Evolutionary conservation across 2,888 invertebrate genomes (phyloP), one percentile per base, ranked within the genome.

Genomic region (Xanthorhoe designata): DNA sequence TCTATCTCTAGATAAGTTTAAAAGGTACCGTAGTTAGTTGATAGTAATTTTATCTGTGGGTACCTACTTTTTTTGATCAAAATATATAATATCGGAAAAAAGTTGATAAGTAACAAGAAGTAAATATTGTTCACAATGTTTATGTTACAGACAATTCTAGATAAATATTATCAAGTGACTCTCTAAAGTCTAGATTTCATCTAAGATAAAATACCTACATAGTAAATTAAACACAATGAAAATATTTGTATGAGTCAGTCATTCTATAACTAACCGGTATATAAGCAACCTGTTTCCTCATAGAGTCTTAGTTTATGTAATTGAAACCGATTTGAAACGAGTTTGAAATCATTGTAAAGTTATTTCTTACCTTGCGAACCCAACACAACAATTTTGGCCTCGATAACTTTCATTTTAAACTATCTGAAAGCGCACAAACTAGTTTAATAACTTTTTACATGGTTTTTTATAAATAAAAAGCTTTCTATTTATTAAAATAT

Each of bases 371-470:
- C 97, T 95, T 96, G 96, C 59, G 96, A 95, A 62, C 98, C 98
- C 66, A 98, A 94, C 73, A 97, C 96, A 58, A 98, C 97, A 59
- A 98, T 96, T 95, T 98, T 98, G 68, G 96, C 97, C 86, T 96
- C 96, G 72, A 97, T 94, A 70, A 95, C 95, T 87, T 95, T 96
- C 97, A 97, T 97, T 84, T 84, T 88, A 65, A 66, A 74, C 71
- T 59, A 45, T 29, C 69, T 65, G 60, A 66, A 65, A 62, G 54
- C 64, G 47, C 66, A 64, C 66, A 58, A 63, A 19, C 45, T 50
- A 50, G 52, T 69, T 45, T 52, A 61, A 52, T 53, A 57, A 60
- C 49, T 70, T 76, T 71, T 78, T 72, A 78, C 80, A 80, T 78
- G 64, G 70, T 76, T 72, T 42, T n/a, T 7, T 60, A 52, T 58